Evolutionary conservation across 1,140 invertebrate genomes (phyloP), one percentile per base, ranked within the genome.

Genomic region (Cherax quadricarinatus): DNA sequence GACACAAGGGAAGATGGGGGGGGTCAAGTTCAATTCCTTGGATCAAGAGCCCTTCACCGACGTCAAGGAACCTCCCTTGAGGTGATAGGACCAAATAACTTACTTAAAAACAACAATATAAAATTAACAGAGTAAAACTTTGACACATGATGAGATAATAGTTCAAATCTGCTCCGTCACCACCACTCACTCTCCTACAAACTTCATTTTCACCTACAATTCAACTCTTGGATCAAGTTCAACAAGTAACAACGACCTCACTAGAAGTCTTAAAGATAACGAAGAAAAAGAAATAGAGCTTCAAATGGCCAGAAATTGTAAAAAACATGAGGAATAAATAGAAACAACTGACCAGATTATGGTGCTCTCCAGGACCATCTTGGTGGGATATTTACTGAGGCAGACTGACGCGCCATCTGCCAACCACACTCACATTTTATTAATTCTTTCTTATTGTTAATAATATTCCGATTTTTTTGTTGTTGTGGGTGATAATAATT

Each of bases 361-460:
- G 95, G 98, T 99, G 97, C 98, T 99, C 96, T 99, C 98, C 91
- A 99, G 96, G 95, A 98, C 98, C 98, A 99, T 99, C 96, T 97
- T 98, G 93, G 86, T 73, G 70, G 6, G 10, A 12, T 12, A 21
- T 14, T 81, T 49, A 21, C 41, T 6, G 79, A 6, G 7, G 48
- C 7, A 9, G 48, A 16, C 4, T 1, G 79, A 18, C n/a, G 30
- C 83, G 18, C 5, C 83, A 10, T 4, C 51, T 21, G 18, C 3
- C 53, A 2, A 24, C 51, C 48, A 53, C 16, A 3, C 79, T 16
- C 41, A 4, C 21, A 49, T 4, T 57, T 41, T 41, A 41, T 41
- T 41, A 1, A 41, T 41, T 41, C 30, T 41, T 2, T 41, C 30
- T 41, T 41, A 41, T 41, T 41, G 30, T 41, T 2, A 41, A 2